Evolutionary conservation across 2,113 vertebrate genomes (phyloP), one percentile per base, ranked within the genome.

Genomic region (Patagioenas fasciata): DNA sequence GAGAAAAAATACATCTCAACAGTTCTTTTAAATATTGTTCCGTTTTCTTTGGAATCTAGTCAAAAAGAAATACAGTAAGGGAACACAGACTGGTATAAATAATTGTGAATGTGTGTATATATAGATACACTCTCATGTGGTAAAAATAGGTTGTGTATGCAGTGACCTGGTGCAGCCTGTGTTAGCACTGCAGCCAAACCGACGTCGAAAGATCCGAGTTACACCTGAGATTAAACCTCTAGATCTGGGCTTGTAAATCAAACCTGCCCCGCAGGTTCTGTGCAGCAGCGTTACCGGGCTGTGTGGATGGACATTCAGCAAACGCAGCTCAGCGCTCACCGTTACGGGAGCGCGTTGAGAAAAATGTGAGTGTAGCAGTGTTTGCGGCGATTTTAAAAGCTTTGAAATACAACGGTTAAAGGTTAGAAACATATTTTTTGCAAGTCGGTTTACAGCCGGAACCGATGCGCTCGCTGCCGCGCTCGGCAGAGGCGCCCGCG

Each of bases 351-450:
- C 0, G 40, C 4, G 0, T 28, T 19, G 9, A 16, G 34, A 2
- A 28, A 44, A 8, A 5, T 0, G 8, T 2, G 12, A 28, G 23
- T 0, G n/a, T 0, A 4, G 53, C 1, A 3, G n/a, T 0, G 57
- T 6, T 16, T 4, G 4, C 3, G 26, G 15, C 3, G 29, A 4
- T 20, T 10, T 26, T 4, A n/a, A 24, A 26, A 40, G n/a, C 82
- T 61, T 13, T 11, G n/a, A 25, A 21, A 23, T 9, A 5, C 26
- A 47, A 47, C 44, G 44, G 44, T 47, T 47, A 18, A 47, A 47
- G 44, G 19, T 47, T 18, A 19, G 19, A 47, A 47, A 9, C 18
- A 47, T 47, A 9, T 44, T 44, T 44, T 44, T 44, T 44, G 17
- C 15, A 47, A 47, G 44, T 47, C 44, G 18, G 44, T 10, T 47